Evolutionary conservation across 1,140 invertebrate genomes (phyloP).

Genomic region (Drosophila quadrilineata): DNA sequence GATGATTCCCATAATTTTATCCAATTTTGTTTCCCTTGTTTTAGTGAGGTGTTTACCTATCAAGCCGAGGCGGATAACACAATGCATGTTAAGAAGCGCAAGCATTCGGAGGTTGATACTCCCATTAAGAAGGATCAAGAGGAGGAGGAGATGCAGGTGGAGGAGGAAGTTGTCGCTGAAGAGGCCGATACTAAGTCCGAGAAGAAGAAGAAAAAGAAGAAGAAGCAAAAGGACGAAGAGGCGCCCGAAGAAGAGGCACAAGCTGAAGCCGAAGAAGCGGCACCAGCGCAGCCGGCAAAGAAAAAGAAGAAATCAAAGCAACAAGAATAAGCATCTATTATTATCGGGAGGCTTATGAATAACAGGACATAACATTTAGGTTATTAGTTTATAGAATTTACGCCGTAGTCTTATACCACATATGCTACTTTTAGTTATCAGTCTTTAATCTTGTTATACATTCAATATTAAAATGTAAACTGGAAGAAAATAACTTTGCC

Average conservation of each 20-base stretch:
- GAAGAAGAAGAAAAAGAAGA: constrained; percentile 51
- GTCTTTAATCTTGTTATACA: constrained; percentile 36
- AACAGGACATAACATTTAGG: constrained; percentile 42
- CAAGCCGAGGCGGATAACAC: constrained; percentile 84
- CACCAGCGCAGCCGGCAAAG: constrained; percentile 57
- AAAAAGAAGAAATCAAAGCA: constrained; percentile 74
- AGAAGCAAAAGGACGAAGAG: constrained; percentile 61
- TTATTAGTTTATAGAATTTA: constrained; percentile 42
- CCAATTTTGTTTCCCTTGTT: constrained; percentile 37
- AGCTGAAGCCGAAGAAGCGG: constrained; percentile 66
- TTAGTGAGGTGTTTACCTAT: constrained; percentile 86
- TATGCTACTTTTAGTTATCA: neutral
- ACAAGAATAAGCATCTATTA: constrained; percentile 38
- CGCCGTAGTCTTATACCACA: constrained; percentile 31
- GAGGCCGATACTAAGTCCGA: constrained; percentile 20
- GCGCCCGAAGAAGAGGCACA: constrained; percentile 78
- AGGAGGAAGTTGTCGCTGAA: constrained; percentile 13
- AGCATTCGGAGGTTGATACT: constrained; percentile 81
- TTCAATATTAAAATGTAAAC: constrained; percentile 70
- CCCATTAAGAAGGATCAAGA: constrained; percentile 67
- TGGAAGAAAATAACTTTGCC: constrained; percentile 4
- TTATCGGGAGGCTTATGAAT: constrained; percentile 6
- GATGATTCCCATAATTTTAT: constrained; percentile 1
- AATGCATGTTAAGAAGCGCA: constrained; percentile 82
- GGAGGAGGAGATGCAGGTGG: constrained; percentile 61